A percentile compares a stretch with the other conserved stretches of the same genome.
Evolutionary conservation across 1,140 invertebrate species (phyloP).

Genomic region (Drosophila trapezifrons): DNA sequence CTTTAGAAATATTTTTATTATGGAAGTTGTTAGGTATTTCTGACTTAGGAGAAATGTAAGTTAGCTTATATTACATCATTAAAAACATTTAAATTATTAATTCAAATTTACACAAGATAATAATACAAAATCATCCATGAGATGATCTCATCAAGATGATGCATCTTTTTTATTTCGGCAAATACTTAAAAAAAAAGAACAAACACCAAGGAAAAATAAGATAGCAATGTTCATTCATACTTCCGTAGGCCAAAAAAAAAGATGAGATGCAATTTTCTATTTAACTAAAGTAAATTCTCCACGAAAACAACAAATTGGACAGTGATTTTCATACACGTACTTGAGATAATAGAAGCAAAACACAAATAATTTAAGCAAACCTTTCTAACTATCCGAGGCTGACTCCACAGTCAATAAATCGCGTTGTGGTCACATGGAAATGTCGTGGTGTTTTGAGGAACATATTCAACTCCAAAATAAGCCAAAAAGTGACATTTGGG

Average conservation of each 20-base stretch:
- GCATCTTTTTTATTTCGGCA: background rate
- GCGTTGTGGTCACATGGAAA: background rate
- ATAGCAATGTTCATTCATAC: constrained; percentile 7
- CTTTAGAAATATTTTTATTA: background rate
- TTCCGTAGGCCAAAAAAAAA: background rate
- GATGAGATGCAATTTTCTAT: constrained; percentile 1
- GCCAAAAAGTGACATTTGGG: background rate
- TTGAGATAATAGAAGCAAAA: constrained; percentile 16
- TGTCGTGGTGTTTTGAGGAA: background rate
- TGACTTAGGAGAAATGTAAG: too few relatives aligned
- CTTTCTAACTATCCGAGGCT: constrained; percentile 5
- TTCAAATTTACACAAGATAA: too few relatives aligned
- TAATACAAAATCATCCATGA: too few relatives aligned
- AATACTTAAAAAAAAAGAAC: background rate
- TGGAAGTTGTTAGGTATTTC: too few relatives aligned
- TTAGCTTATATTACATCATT: background rate
- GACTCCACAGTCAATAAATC: constrained; percentile 31
- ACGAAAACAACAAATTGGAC: background rate
- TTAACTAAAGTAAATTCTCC: background rate
- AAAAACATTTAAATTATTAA: too few relatives aligned
- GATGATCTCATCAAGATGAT: background rate
- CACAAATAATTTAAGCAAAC: constrained; percentile 1
- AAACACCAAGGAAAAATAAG: background rate
- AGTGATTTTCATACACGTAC: constrained; percentile 8
- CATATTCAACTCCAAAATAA: background rate